A percentile compares a stretch with the other conserved stretches of the same genome.
Conservation (phyloP, 2,797 vertebrate genomes). For the Eidolon dupreanum region DNA sequence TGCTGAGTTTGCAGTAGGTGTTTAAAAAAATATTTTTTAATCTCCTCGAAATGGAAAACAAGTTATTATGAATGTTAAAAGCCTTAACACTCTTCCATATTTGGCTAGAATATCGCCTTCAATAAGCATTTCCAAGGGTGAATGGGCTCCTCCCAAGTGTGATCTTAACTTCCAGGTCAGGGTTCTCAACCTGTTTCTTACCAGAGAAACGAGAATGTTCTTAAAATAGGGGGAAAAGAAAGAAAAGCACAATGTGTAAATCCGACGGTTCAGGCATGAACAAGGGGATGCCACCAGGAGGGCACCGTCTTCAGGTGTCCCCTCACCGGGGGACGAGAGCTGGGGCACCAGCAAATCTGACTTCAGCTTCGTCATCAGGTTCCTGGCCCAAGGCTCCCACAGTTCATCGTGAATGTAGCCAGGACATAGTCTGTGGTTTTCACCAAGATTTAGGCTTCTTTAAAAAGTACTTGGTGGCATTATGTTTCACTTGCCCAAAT, state of each 20-base stretch:
- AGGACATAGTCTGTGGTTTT: not conserved
- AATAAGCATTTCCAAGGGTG: not conserved
- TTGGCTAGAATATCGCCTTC: not conserved
- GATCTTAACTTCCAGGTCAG: not conserved
- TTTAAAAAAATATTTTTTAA: not conserved
- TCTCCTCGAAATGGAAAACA: not conserved
- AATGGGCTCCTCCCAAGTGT: not conserved
- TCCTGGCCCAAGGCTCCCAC: not conserved
- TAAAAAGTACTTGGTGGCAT: not conserved
- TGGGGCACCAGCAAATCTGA: not conserved
- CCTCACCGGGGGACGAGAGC: not conserved
- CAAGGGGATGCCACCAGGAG: not conserved
- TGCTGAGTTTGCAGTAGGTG: not conserved
- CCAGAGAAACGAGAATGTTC: not conserved
- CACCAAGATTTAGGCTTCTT: not conserved
- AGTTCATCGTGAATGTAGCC: not conserved
- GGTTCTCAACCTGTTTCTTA: not conserved
- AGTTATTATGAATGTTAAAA: not conserved
- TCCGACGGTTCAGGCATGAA: too few relatives aligned
- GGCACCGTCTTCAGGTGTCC: too few relatives aligned
- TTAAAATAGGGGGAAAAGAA: not conserved
- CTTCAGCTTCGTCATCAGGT: not conserved
- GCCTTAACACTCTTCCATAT: not conserved
- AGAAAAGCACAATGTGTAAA: not conserved
- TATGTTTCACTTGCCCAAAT: too few relatives aligned